Evolutionary conservation across 2,888 invertebrate genomes (phyloP), one percentile per base, ranked within the genome.

Genomic region (Lasiommata megera): DNA sequence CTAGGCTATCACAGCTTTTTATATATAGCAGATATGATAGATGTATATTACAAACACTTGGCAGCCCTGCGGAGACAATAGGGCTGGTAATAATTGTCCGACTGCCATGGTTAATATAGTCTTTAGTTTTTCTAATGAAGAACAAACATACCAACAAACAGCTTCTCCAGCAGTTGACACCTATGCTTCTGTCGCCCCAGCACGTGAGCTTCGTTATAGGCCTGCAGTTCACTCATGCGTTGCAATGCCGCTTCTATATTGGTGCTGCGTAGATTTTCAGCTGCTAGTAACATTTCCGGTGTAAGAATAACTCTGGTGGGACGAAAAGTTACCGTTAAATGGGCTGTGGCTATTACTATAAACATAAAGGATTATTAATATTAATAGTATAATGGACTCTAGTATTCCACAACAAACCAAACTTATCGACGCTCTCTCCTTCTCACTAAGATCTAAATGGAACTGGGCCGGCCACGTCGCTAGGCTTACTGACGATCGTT

Each of bases 171-270:
- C 16, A 83, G 62, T 0, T 62, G 68, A 29, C 72, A 72, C 8
- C 88, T 72, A 0, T 23, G 63, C 63, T 60, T 81, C 71, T 90
- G 89, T 1, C 79, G 63, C 0, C 73, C 77, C 5, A 84, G 66
- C 0, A 88, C 77, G 9, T 69, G 60, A 0, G 62, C 3, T 53
- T 79, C 79, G 56, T 88, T 86, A 64, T 70, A 82, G 0, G 36
- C 7, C 59, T 90, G 86, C 5, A 88, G 66, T n/a, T 86, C 82
- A 0, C 64, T 63, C 83, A 84, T 84, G 1, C 83, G 76, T 6
- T 81, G 77, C 3, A 76, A 1, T 0, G 83, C 80, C 0, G 77
- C 75, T 29, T 82, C 78, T 0, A 81, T 73, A 1, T 72, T 71
- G 0, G 68, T 71, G 1, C 75, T 69, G 0, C 86, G 73, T 2